A percentile compares a stretch with the other conserved stretches of the same genome.
Evolutionary conservation across 2,888 invertebrate genomes (phyloP).

Genomic region (Cataglyphis altisquamis): DNA sequence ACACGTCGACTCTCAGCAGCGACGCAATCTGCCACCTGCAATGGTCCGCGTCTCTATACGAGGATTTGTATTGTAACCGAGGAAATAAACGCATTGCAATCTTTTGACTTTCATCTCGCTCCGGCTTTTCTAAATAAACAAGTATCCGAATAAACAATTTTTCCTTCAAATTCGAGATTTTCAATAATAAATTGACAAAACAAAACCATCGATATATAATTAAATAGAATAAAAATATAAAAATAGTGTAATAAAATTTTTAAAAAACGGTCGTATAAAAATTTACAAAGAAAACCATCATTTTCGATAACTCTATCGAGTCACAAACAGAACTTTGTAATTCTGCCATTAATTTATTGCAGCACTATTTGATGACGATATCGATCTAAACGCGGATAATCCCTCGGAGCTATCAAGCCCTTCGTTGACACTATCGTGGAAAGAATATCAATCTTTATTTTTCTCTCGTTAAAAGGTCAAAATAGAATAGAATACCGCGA

Average conservation of each 20-base stretch:
- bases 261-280: not conserved
- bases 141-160: conserved; percentile 61
- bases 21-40: conserved; percentile 75
- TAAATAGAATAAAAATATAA: not conserved
- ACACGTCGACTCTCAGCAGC: conserved; percentile 61
- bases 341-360: conserved; percentile 1
- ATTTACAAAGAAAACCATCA: not conserved
- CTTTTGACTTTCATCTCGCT: conserved; percentile 56
- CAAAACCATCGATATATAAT: conserved; percentile 5
- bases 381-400: not conserved
- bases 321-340: not conserved
- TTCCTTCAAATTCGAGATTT: conserved; percentile 12
- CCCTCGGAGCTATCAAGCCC: not conserved
- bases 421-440: not conserved
- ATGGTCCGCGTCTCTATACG: conserved; percentile 46
- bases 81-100: conserved; percentile 10
- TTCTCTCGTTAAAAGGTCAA: conserved; percentile 22
- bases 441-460: conserved; percentile 43
- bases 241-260: not conserved
- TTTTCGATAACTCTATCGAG: not conserved
- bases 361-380: not conserved
- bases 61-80: conserved; percentile 33
- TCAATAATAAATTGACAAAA: not conserved
- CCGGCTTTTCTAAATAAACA: conserved; percentile 26
- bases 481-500: conserved; percentile 6